Evolutionary conservation across 2,797 vertebrate species (phyloP).

Genomic region (Poecilia gillii): DNA sequence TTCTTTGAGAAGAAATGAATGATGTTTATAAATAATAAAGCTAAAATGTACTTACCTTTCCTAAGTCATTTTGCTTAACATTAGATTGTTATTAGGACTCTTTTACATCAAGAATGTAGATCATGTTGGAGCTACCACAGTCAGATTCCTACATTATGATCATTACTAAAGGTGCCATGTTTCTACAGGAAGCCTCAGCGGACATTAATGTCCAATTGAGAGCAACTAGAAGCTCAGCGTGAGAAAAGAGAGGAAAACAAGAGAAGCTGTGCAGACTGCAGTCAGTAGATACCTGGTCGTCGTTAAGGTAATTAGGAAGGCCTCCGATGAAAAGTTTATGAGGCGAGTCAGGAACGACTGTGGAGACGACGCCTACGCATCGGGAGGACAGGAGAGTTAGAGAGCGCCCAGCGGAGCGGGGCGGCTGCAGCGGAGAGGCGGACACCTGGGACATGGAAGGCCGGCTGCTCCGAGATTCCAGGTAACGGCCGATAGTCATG

Average conservation of each 20-base stretch:
- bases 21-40: neutral
- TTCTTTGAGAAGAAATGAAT: constrained; percentile 39
- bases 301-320: constrained; percentile 83
- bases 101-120: neutral
- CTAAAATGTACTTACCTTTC: constrained; percentile 56
- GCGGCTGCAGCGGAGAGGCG: no score
- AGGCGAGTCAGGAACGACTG: constrained; percentile 84
- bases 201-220: constrained; percentile 3
- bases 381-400: neutral
- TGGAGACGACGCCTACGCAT: constrained; percentile 80
- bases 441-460: constrained; percentile 80
- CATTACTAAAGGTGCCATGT: neutral
- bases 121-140: neutral
- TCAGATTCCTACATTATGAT: neutral
- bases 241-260: constrained; percentile 16
- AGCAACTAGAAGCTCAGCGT: constrained; percentile 30
- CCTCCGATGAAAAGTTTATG: constrained; percentile 85
- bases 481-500: constrained; percentile 82
- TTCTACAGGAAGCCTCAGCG: neutral
- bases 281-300: constrained; percentile 80
- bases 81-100: constrained; percentile 37
- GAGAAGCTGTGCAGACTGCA: constrained; percentile 22
- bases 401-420: rapidly evolving
- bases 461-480: constrained; percentile 82
- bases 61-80: constrained; percentile 48